phyloP scores from a whole-genome alignment of 2,888 invertebrate genomes.

The Catocala nupta region DNA sequence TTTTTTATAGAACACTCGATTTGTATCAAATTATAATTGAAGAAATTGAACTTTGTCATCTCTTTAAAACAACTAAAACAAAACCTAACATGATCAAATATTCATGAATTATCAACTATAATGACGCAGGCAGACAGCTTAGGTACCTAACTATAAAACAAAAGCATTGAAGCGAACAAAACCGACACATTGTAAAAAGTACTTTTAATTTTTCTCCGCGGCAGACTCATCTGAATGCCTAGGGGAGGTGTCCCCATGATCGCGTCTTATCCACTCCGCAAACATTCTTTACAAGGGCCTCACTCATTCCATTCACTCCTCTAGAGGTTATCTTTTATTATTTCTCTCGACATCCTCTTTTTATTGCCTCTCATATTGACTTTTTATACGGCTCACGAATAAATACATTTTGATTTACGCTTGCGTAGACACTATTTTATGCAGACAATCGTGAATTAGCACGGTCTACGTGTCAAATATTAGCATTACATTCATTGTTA shows the following conservation, averaged over 20 bases:
- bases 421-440: slow-evolving; percentile 75
- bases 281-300: slow-evolving; percentile 86
- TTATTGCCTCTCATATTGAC: slow-evolving; percentile 86
- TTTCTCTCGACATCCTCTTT: slow-evolving; percentile 81
- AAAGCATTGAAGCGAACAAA: slow-evolving; percentile 47
- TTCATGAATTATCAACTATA: background rate
- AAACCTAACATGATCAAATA: no score
- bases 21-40: no score
- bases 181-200: slow-evolving; percentile 68
- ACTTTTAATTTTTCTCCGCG: slow-evolving; percentile 77
- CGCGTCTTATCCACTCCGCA: slow-evolving; percentile 85
- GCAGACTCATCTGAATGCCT: slow-evolving; percentile 62
- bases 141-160: slow-evolving; percentile 49
- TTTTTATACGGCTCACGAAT: slow-evolving; percentile 85
- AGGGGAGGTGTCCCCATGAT: slow-evolving; percentile 82
- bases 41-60: no score
- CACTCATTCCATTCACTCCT: slow-evolving; percentile 83
- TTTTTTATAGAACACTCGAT: no score
- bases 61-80: no score
- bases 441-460: slow-evolving; percentile 79
- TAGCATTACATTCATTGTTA: slow-evolving; percentile 32
- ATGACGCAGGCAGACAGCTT: background rate
- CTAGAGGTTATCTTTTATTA: slow-evolving; percentile 86
- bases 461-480: slow-evolving; percentile 74
- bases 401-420: slow-evolving; percentile 87